Base-by-base conservation (phyloP, 2,113 vertebrate genomes). In the Anoura caudifer region DNA sequence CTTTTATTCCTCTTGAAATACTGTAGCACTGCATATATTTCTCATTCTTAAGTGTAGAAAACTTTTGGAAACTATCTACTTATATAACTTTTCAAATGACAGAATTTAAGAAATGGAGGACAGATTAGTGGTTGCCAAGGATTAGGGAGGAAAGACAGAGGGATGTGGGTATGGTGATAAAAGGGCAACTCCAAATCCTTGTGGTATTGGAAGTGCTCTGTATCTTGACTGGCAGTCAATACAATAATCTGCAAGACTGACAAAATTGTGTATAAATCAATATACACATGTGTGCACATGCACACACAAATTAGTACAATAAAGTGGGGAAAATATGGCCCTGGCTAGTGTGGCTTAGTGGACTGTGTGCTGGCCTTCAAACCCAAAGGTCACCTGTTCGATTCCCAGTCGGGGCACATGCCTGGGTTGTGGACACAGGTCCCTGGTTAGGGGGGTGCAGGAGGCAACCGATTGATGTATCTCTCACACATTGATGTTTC, bases 41-140 rank as follows among this genome's bases (percentile, higher is more conserved):
- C 90, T 95, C 84, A 94, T 79, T 94, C 16, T 50, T 56, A 83
- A 94, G 87, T 87, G 90, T 67, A 96, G 87, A 92, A 90, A 97
- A 80, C 19, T 76, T 96, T 84, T 87, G 17, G 85, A 96, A 95
- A 93, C 59, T 86, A 72, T 91, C 67, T 95, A 93, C 94, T 96
- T 95, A 97, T 96, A 77, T 67, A 93, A 61, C 82, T 95, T 95
- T 92, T 87, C n/a, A 96, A 95, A 83, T 83, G 54, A 87, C 88
- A 90, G 79, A 72, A 89, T 79, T 81, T 67, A 93, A 95, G 86
- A 90, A 95, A 87, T 75, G 47, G 69, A 87, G 81, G 43, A 41
- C 61, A 79, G 75, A 77, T 83, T 61, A 79, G 75, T 45, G 45
- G 84, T 79, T 93, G 81, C 47, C 56, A 59, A 61, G 87, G 67